Conservation (phyloP, 2,888 invertebrate species). For the Drosophila phalerata region DNA sequence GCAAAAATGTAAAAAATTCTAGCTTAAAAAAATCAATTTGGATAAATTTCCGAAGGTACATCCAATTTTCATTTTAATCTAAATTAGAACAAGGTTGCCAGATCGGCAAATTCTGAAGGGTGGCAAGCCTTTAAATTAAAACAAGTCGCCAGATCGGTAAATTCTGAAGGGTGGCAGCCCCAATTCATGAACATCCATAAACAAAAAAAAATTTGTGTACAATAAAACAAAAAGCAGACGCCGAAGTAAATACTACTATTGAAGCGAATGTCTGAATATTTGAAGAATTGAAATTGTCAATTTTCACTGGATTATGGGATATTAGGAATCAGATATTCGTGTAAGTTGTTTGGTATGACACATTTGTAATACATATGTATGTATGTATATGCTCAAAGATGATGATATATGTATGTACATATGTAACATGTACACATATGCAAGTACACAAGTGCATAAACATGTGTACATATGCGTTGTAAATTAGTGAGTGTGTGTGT, state of each 20-base stretch:
- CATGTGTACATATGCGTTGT: slow-evolving; percentile 1
- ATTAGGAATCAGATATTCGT: slow-evolving; percentile 31
- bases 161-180: no score
- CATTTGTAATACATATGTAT: slow-evolving; percentile 38
- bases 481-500: slow-evolving; percentile 4
- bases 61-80: no score
- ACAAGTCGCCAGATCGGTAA: no score
- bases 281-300: slow-evolving; percentile 22
- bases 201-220: slow-evolving; percentile 70
- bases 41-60: no score
- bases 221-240: slow-evolving; percentile 54
- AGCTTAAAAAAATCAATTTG: no score
- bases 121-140: no score
- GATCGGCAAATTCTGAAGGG: no score
- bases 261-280: slow-evolving; percentile 27
- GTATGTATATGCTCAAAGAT: slow-evolving; percentile 14
- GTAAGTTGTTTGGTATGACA: slow-evolving; percentile 57
- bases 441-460: slow-evolving; percentile 12
- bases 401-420: slow-evolving; percentile 15
- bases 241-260: slow-evolving; percentile 43
- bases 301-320: slow-evolving; percentile 46
- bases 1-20: no score
- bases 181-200: no score
- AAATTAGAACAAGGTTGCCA: no score
- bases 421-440: slow-evolving; percentile 26